A percentile compares a stretch with the other conserved stretches of the same genome.
These are phyloP conservation scores for Diglossa cyanea DNA, from an alignment of 2,797 vertebrate genomes.

Conservation along the genomic window DNA sequence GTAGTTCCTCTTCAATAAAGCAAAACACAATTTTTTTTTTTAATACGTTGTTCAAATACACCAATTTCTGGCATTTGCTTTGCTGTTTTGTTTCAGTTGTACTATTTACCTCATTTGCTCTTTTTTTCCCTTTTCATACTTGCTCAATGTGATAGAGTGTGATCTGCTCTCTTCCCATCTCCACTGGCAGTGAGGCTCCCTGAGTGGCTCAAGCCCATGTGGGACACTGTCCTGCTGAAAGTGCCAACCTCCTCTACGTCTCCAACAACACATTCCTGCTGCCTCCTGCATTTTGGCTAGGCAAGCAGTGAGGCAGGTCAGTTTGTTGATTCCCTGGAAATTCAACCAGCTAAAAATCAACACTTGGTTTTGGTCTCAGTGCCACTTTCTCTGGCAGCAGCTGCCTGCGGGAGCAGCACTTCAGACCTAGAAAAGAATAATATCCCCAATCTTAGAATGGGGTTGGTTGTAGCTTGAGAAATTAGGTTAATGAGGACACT, in stretches of 20 bases:
- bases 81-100: not conserved
- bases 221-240: not conserved
- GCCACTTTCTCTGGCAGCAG: not conserved
- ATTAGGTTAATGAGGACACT: not conserved
- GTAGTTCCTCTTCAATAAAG: not conserved
- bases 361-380: not conserved
- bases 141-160: not conserved
- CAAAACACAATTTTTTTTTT: not conserved
- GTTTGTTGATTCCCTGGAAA: not conserved
- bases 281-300: not conserved
- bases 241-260: not conserved
- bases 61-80: not conserved
- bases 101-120: not conserved
- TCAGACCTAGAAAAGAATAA: not conserved
- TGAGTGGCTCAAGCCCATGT: not conserved
- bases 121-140: not conserved
- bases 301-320: not conserved
- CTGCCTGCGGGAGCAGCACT: not conserved
- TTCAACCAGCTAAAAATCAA: not conserved
- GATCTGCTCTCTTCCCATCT: not conserved
- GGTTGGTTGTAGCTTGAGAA: not conserved
- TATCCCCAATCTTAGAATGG: not conserved
- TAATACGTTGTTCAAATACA: not conserved
- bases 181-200: not conserved
- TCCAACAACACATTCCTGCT: not conserved